Base-by-base conservation (phyloP, 2,797 vertebrate species). In the Nannoperca australis region DNA sequence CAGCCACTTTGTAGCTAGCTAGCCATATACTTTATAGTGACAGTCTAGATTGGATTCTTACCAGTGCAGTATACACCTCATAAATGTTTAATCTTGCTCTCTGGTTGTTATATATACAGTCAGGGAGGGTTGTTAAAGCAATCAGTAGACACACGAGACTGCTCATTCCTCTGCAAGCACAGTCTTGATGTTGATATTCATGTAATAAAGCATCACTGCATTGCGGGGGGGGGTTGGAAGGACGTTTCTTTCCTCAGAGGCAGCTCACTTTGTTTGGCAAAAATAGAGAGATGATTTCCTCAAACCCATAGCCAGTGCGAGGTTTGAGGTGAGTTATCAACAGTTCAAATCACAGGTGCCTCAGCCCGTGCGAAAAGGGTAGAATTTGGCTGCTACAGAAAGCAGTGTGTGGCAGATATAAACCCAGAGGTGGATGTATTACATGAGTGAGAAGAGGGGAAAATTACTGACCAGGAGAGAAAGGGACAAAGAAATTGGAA, bases 71-170 rank as follows among this genome's bases (percentile, higher is more conserved):
- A 69, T 89, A 85, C 88, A 86, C 86, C 91, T 95, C 92, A 93
- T 94, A 93, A 94, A 95, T 94, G 94, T 94, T 94, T 94, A 91
- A 95, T 95, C 85, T 87, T 58, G 78, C 78, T 85, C 89, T 85
- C 85, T 82, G 84, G 69, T 87, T 93, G 92, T 92, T 93, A 91
- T 92, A 89, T 91, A 93, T 93, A 91, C 82, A 86, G 89, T 86
- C 78, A 59, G 82, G 78, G 75, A 86, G 82, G 84, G 85, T 88
- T 84, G 93, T 87, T 87, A 86, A 84, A 88, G 81, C 90, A 87
- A 91, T 91, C 89, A 89, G 86, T 60, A 78, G 73, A 78, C 81
- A 70, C 82, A 77, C 32, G 9, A 76, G 61, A 54, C 70, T 44
- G 73, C 79, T 81, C 69, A 27, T 63, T 86, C 56, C 59, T 79